Conservation (phyloP, 2,797 vertebrate genomes). For the Allobates femoralis region DNA sequence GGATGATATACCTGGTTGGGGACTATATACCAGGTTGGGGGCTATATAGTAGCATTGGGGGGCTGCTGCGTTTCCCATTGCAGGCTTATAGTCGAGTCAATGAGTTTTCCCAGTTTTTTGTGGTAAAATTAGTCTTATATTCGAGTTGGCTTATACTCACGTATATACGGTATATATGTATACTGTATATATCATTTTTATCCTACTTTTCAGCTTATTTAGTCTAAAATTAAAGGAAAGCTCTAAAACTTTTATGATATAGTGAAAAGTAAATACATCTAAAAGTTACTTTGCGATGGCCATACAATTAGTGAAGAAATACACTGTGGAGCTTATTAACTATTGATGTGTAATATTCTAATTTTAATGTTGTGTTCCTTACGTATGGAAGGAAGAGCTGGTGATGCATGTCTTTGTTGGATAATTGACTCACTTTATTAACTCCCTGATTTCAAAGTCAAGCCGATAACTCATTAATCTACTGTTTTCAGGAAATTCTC, state of each 20-base stretch:
- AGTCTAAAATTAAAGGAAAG: background rate
- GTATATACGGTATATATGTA: too few species aligned
- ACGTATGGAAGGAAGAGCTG: background rate
- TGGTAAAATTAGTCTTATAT: too few species aligned
- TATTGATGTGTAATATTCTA: constrained; percentile 46
- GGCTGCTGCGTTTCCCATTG: too few species aligned
- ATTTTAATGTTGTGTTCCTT: constrained; percentile 36
- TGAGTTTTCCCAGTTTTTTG: too few species aligned
- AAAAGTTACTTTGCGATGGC: background rate
- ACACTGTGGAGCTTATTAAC: constrained; percentile 20
- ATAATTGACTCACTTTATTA: constrained; percentile 57
- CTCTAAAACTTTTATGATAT: background rate
- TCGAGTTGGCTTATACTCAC: too few species aligned
- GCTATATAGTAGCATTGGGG: too few species aligned
- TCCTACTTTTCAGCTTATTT: background rate
- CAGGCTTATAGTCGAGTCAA: too few species aligned
- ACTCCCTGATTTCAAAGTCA: constrained; percentile 54
- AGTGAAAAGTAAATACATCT: background rate
- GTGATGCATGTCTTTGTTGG: constrained; percentile 34
- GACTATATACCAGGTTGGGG: too few species aligned
- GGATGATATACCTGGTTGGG: too few species aligned
- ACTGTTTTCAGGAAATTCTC: constrained; percentile 25
- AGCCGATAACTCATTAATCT: constrained; percentile 52
- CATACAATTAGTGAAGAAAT: constrained; percentile 31
- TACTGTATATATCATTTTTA: background rate